Conservation (phyloP, 2,888 invertebrate species). For the Ormyrus rosae region DNA sequence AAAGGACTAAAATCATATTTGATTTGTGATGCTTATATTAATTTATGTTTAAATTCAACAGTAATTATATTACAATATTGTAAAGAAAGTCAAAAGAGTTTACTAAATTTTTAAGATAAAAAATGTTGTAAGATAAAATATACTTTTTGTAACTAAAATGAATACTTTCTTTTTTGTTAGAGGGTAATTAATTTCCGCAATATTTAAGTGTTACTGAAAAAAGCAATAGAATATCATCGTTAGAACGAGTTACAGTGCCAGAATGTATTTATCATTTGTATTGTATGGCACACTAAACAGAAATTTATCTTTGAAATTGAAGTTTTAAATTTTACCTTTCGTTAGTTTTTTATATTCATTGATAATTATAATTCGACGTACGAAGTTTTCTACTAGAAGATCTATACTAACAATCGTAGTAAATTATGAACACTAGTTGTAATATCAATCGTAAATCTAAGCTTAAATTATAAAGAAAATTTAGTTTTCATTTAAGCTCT, state of each 20-base stretch:
- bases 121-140: too few relatives aligned
- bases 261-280: not conserved
- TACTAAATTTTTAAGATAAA: too few relatives aligned
- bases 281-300: constrained; percentile 9
- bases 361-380: constrained; percentile 42
- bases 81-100: too few relatives aligned
- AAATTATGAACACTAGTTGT: not conserved
- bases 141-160: too few relatives aligned
- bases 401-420: not conserved
- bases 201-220: too few relatives aligned
- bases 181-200: too few relatives aligned
- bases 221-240: too few relatives aligned
- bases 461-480: constrained; percentile 3
- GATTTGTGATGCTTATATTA: not conserved
- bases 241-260: not conserved
- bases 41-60: too few relatives aligned
- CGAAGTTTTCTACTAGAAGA: constrained; percentile 21
- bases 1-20: constrained; percentile 1
- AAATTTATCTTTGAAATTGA: not conserved
- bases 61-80: too few relatives aligned
- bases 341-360: not conserved
- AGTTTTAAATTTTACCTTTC: constrained; percentile 12
- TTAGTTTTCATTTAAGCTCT: not conserved
- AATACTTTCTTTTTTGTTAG: too few relatives aligned
- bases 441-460: constrained; percentile 13